Evolutionary conservation across 2,888 invertebrate species (phyloP), one percentile per base, ranked within the genome.

Genomic region (Rhagonycha fulva): DNA sequence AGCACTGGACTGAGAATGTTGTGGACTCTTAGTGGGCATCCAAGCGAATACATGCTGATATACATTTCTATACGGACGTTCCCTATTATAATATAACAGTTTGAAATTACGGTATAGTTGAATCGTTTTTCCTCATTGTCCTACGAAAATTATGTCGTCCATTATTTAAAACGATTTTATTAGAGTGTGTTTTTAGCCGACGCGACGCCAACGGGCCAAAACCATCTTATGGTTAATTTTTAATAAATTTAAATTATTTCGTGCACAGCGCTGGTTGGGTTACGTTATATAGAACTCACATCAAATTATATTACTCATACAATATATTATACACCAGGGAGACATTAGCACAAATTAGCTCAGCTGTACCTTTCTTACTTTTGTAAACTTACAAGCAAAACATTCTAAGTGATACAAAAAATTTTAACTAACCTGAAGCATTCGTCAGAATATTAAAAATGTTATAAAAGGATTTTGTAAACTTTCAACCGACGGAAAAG

Each of bases 1-100:
- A 72, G 76, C 74, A 76, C 75, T 61, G 79, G 78, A 80, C 80
- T 79, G 77, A 73, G 71, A 78, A 76, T 76, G 75, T 75, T 78
- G 66, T 75, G 73, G 78, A 75, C 77, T 75, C 72, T 69, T 70
- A 67, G 14, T 68, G 71, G 75, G 72, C 76, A 77, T 30, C 76
- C 73, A 76, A 78, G 79, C 79, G 80, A 75, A 77, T 71, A 68
- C 66, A 24, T 68, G 76, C 74, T 68, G 71, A 68, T 73, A 60
- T 70, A 67, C 30, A 69, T 26, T 70, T 19, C 68, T 30, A 63
- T 68, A 30, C 70, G 67, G 70, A 67, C 70, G 70, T 74, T 74
- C 63, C 69, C 69, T 70, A 69, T 73, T 68, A 73, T 72, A 14
- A 47, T 60, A 60, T 71, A 71, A 66, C 47, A 71, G 14, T 32